A percentile compares a stretch with the other conserved stretches of the same genome.
phyloP scores from a whole-genome alignment of 1,140 invertebrate genomes.

The Orchestia grillus region DNA sequence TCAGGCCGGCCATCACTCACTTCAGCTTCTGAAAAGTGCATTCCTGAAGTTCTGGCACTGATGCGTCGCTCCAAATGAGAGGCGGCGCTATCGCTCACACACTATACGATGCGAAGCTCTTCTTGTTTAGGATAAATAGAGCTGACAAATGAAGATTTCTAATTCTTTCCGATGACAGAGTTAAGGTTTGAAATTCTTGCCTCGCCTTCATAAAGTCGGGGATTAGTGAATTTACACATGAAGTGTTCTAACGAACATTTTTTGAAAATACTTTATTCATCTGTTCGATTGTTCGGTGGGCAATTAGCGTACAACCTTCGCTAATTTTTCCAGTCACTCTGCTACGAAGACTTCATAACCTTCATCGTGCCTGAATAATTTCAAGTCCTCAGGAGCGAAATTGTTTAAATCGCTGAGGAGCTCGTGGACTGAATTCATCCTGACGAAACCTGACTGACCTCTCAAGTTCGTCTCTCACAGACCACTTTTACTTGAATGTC shows the following conservation, averaged over 20 bases:
- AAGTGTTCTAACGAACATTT: neutral
- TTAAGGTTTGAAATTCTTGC: neutral
- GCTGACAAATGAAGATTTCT: neutral
- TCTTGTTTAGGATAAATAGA: neutral
- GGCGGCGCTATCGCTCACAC: neutral
- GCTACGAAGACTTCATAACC: neutral
- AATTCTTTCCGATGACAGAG: neutral
- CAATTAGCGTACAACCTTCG: neutral
- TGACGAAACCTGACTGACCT: neutral
- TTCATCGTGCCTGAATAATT: neutral
- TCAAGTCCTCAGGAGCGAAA: neutral
- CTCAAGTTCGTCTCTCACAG: neutral
- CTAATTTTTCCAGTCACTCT: neutral
- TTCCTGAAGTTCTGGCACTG: constrained; percentile 1
- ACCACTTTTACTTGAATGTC: neutral
- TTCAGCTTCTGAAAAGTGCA: neutral
- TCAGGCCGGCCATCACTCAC: neutral
- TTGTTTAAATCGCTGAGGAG: neutral
- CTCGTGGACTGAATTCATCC: neutral
- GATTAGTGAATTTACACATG: neutral
- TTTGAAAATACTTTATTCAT: too few relatives aligned
- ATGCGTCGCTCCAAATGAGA: constrained; percentile 8
- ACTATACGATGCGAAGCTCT: neutral
- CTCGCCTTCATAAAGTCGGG: neutral
- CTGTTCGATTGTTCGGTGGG: neutral